Base-by-base conservation (phyloP, 2,113 vertebrate genomes). In the Gavia stellata region DNA sequence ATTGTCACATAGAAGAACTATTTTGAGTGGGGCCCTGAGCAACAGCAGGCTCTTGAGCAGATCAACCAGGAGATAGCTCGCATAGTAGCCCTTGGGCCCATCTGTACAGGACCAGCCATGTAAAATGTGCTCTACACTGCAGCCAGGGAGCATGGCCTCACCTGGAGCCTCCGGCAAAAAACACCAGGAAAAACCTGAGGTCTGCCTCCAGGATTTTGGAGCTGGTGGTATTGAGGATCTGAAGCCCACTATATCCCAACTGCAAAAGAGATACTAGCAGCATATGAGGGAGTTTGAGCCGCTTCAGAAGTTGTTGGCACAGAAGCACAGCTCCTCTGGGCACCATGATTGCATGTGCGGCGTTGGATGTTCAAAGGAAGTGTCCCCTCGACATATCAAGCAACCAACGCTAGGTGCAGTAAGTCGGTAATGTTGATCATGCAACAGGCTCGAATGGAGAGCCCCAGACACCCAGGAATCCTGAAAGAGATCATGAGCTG, bases 391-490 rank as follows among this genome's bases (percentile, higher is more conserved):
- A 67, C 23, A 24, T 18, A 38, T 19, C 24, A 24, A 38, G 7
- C 5, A 77, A n/a, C 20, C 1, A 1, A 71, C 4, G 7, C 21
- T 63, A 18, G 0, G 3, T 79, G 23, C n/a, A 65, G 56, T 29
- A 28, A 65, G 26, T 50, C 50, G 10, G 23, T 65, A 38, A 23
- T 0, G 2, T 9, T 49, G 12, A 50, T 56, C 42, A 65, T 16
- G 44, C 36, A 70, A 49, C 17, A 50, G 31, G 73, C 52, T 79
- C 28, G 49, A 56, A 72, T 38, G 10, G 16, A 24, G 33, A 79
- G 33, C 7, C 28, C 18, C 18, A 65, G 17, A 21, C 8, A 72
- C 15, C 42, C 12, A 42, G 23, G 26, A 65, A 63, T 63, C 36
- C 47, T 68, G 34, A 16, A 68, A 62, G 55, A 90, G 29, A 47